Base-by-base conservation (phyloP, 1,140 invertebrate species). In the Apis laboriosa region DNA sequence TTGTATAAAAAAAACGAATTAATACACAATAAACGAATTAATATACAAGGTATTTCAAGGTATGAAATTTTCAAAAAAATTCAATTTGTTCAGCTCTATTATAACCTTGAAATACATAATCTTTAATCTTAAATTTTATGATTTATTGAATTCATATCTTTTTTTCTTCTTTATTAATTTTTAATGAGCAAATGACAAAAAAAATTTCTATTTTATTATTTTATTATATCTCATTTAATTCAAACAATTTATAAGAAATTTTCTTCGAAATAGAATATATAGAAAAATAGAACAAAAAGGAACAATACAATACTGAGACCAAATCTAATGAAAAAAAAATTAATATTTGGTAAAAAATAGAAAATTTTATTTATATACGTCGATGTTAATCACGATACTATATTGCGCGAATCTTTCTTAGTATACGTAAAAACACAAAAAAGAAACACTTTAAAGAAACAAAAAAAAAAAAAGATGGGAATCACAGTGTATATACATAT, bases 331-430 rank as follows among this genome's bases (percentile, higher is more conserved):
- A 28, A 17, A 55, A 15, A 17, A 49, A 34, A 73, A 61, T 19
- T 21, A 53, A 24, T 64, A 70, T 70, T 77, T 77, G 76, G 28
- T 77, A 67, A 80, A 63, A 76, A 55, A 28, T n/a, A 24, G 19
- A 43, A 56, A 24, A 55, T 43, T 55, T 60, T 67, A 68, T 58
- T 75, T 75, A 58, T 75, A 58, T 55, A 7, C 61, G 72, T 74
- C 70, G 58, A 84, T 66, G 85, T 64, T 83, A 63, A 77, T 88
- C 86, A 70, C 85, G 76, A 87, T 87, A 87, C 81, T 84, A 55
- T 75, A 61, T 86, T 78, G 73, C 77, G 56, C 61, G 19, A 55
- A 84, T 83, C 60, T 88, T 77, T 88, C 86, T 83, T 76, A 80
- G 87, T 88, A 88, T 88, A 88, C 87, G 87, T 53, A 73, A 78